Evolutionary conservation across 2,888 invertebrate genomes (phyloP).

Genomic region (Cosmia trapezina): DNA sequence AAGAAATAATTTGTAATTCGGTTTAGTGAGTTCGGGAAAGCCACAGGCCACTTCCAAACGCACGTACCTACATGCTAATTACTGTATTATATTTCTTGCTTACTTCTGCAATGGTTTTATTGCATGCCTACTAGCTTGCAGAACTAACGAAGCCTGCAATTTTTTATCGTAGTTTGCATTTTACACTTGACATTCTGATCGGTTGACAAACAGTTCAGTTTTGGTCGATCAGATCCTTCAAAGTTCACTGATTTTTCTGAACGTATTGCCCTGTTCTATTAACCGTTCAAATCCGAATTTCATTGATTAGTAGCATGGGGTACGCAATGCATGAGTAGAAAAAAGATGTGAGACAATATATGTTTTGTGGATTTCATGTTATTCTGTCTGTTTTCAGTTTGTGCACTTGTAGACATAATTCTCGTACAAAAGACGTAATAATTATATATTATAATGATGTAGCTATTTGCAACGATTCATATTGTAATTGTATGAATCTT

Average conservation of each 20-base stretch:
- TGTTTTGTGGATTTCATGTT: slow-evolving; percentile 72
- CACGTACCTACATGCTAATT: slow-evolving; percentile 26
- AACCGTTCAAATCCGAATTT: slow-evolving; percentile 24
- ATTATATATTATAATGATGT: slow-evolving; percentile 47
- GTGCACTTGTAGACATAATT: slow-evolving; percentile 65
- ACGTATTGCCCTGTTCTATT: neutral
- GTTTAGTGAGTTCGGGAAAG: slow-evolving; percentile 24
- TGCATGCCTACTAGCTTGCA: slow-evolving; percentile 37
- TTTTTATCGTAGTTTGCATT: slow-evolving; percentile 24
- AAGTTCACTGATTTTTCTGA: slow-evolving; percentile 10
- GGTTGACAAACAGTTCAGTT: neutral
- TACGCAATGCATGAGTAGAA: slow-evolving; percentile 59
- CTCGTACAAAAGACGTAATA: slow-evolving; percentile 65
- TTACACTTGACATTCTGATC: slow-evolving; percentile 15
- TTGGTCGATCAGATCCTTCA: slow-evolving; percentile 11
- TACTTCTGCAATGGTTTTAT: slow-evolving; percentile 16
- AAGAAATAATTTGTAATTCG: slow-evolving; percentile 19
- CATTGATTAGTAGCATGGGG: slow-evolving; percentile 2
- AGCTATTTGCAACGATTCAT: slow-evolving; percentile 60
- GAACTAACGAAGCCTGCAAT: slow-evolving; percentile 14
- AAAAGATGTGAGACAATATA: slow-evolving; percentile 20
- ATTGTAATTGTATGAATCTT: slow-evolving; percentile 56
- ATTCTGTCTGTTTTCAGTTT: slow-evolving; percentile 72
- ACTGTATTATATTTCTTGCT: slow-evolving; percentile 27
- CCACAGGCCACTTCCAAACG: slow-evolving; percentile 53